Base-by-base conservation (phyloP, 2,113 vertebrate genomes). In the Alces alces region DNA sequence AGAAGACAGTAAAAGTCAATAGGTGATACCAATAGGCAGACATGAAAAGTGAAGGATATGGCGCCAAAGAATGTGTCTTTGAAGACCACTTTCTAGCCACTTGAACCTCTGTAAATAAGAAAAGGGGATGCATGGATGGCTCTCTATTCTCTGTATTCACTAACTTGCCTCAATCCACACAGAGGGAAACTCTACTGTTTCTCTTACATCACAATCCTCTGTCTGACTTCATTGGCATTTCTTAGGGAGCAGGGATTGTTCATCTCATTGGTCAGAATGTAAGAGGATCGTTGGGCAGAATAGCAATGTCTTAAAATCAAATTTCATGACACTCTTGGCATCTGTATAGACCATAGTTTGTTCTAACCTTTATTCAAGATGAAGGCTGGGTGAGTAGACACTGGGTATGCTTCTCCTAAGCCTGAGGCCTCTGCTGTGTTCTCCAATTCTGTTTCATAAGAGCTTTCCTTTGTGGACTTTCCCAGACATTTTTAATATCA, bases 401-500 rank as follows among this genome's bases (percentile, higher is more conserved):
- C 9, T 33, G 21, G 33, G 45, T 85, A 45, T 96, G 64, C 55
- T 87, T 96, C 66, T 94, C 33, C 52, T 60, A 92, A 96, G 89
- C 61, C 92, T 93, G 73, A 43, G 92, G 79, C 58, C 30, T 93
- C 64, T 86, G 0, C 47, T 80, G 57, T 66, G 55, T 82, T 90
- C 33, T 95, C 47, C 45, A 91, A 4, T 85, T 17, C 21, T 78
- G 43, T 73, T 95, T 96, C 79, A 52, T 83, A 86, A 86, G 45
- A 95, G 16, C 89, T 87, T 66, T 78, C 11, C 50, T 66, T 80
- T 96, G 55, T 66, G 64, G 47, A 30, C 82, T 96, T 96, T 90
- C 84, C 57, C n/a, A 86, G 45, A 86, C 55, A 73, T 88, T 91
- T 50, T 94, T 86, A 95, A 92, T 73, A 96, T 87, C 96, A 96